Percentiles rank a stretch among this genome's conserved stretches.
Evolutionary conservation across 1,140 invertebrate genomes (phyloP).

Genomic region (Andrena cerasifolii): DNA sequence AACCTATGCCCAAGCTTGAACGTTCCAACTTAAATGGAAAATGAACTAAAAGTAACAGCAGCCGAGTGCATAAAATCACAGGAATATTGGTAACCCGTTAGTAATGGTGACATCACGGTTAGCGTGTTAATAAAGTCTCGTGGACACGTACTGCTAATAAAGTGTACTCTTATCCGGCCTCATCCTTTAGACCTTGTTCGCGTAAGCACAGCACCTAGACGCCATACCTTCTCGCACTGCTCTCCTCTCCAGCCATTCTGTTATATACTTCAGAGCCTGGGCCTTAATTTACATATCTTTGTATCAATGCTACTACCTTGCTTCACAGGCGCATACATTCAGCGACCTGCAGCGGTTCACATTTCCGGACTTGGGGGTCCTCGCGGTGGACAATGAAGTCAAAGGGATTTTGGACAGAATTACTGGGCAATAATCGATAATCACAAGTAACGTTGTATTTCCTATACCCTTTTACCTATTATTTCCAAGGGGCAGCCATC

Average conservation of each 20-base stretch:
- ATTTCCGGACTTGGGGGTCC: constrained; percentile 45
- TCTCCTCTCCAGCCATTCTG: constrained; percentile 43
- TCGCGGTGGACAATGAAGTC: constrained; percentile 14
- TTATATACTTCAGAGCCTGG: constrained; percentile 55
- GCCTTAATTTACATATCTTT: constrained; percentile 70
- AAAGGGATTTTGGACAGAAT: background rate
- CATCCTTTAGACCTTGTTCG: constrained; percentile 60
- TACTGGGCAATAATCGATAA: background rate
- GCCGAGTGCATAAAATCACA: background rate
- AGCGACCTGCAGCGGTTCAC: constrained; percentile 55
- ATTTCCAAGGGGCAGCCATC: too few relatives aligned
- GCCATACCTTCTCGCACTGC: constrained; percentile 29
- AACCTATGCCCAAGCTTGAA: too few relatives aligned
- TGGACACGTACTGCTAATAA: constrained; percentile 64
- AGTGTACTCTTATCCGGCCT: constrained; percentile 60
- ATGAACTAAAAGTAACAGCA: constrained; percentile 1
- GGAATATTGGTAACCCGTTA: constrained; percentile 57
- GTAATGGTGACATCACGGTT: constrained; percentile 64
- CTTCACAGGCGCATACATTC: constrained; percentile 63
- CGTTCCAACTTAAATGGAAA: background rate
- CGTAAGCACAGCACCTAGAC: constrained; percentile 53
- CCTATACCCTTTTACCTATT: too few relatives aligned
- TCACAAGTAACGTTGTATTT: background rate
- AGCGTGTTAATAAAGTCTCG: constrained; percentile 70
- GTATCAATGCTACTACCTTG: constrained; percentile 69